Conservation (phyloP, 2,797 vertebrate species). For the Lagodon rhomboides region DNA sequence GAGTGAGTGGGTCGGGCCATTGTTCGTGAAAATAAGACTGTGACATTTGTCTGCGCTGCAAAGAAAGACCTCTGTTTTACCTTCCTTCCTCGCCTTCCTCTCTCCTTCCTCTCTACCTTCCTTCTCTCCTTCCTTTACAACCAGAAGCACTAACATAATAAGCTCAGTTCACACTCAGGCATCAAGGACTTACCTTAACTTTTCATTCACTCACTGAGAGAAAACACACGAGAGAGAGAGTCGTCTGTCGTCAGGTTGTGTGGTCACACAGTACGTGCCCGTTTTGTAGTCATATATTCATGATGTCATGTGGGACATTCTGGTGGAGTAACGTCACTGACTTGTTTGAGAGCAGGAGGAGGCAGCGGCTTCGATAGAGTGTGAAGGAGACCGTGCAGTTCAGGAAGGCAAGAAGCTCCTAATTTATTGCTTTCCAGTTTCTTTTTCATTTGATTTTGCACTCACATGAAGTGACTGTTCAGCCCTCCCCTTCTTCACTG, state of each 20-base stretch:
- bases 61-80: conserved; percentile 53
- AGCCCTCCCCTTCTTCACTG: neutral
- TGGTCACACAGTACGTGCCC: conserved; percentile 32
- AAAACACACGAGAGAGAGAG: conserved; percentile 21
- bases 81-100: conserved; percentile 25
- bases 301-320: conserved; percentile 36
- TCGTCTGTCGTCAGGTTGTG: conserved; percentile 28
- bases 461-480: neutral
- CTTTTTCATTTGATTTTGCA: neutral
- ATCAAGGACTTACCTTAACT: conserved; percentile 71
- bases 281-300: conserved; percentile 39
- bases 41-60: conserved; percentile 60
- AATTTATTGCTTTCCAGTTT: neutral
- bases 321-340: conserved; percentile 36
- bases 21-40: conserved; percentile 70
- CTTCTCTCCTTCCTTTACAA: conserved; percentile 35
- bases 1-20: conserved; percentile 54
- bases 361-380: neutral
- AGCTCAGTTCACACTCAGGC: conserved; percentile 81
- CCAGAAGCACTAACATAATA: conserved; percentile 80
- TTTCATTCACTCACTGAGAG: conserved; percentile 52
- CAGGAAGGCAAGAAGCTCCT: neutral
- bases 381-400: too few relatives aligned
- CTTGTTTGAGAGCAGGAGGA: conserved; percentile 44
- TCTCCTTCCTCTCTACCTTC: conserved; percentile 4